phyloP scores from a whole-genome alignment of 2,113 vertebrate species.

The Caranx ignobilis region DNA sequence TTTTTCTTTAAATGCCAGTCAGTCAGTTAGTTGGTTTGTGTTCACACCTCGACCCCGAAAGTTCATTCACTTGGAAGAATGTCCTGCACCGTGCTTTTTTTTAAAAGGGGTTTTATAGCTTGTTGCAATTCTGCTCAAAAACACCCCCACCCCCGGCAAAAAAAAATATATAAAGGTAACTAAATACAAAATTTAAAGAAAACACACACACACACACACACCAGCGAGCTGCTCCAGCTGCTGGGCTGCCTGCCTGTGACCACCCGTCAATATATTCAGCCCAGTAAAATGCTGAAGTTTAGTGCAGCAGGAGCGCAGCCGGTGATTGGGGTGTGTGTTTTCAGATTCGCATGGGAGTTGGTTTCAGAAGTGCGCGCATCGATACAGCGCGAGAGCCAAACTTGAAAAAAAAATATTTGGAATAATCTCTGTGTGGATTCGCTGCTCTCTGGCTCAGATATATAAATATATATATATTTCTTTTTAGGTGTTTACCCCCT shows the following conservation, averaged over 20 bases:
- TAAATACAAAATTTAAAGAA: conserved; percentile 1
- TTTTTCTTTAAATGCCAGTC: neutral
- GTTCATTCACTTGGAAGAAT: neutral
- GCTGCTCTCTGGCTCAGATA: conserved; percentile 51
- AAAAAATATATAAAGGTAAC: too few species aligned
- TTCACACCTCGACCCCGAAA: neutral
- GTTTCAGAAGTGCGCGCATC: conserved; percentile 69
- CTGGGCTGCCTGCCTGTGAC: conserved; percentile 37
- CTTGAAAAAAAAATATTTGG: conserved; percentile 56
- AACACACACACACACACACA: neutral
- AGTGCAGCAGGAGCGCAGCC: conserved; percentile 20
- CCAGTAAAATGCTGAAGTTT: conserved; percentile 58
- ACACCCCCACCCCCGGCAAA: neutral
- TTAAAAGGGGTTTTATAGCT: neutral
- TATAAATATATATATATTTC: conserved; percentile 21
- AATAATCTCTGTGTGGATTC: conserved; percentile 73
- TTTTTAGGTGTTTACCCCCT: conserved; percentile 69
- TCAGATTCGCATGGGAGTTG: conserved; percentile 64
- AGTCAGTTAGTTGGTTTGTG: neutral
- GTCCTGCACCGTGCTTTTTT: neutral
- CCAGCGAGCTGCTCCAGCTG: neutral
- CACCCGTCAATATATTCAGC: conserved; percentile 43
- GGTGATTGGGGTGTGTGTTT: conserved; percentile 43
- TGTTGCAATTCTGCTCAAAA: neutral
- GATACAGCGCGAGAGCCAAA: conserved; percentile 60